Base-by-base conservation (phyloP, 2,888 invertebrate genomes). In the Drosophila meridiana region DNA sequence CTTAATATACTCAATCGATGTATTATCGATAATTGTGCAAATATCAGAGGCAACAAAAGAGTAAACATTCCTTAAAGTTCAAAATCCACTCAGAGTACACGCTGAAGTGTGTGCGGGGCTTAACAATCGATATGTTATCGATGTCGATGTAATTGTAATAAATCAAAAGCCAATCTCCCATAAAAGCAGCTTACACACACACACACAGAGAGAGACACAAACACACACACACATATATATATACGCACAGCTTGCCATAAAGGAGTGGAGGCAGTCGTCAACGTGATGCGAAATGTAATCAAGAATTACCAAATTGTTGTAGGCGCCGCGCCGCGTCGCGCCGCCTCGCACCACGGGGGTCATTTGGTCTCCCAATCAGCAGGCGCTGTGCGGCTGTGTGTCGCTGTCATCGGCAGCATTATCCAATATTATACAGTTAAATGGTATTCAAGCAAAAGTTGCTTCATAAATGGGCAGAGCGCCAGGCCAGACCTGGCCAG, bases 401-500 rank as follows among this genome's bases (percentile, higher is more conserved):
- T 34, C 68, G 64, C 58, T 74, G 69, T 75, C 81, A 83, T 57
- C 69, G 78, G 34, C 48, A 30, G 73, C 82, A 87, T 75, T 83
- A 75, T 83, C 58, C 67, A 66, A 76, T 82, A 78, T 89, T 65
- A 69, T 73, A 82, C 76, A 76, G 82, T 76, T 84, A 84, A 89
- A 87, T 76, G 73, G 64, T 60, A 79, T 67, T 72, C 75, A 78
- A 67, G 79, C 76, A 70, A 64, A 74, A 61, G 69, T 69, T 48
- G 56, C 64, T 69, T 58, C 81, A 72, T 72, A 71, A 78, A 78
- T 84, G 87, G 87, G 66, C 79, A 72, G n/a, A 20, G 28, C 20
- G 80, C 80, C 80, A 69, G 28, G 13, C n/a, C 42, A 32, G 43
- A 26, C 11, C 6, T 40, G 40, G 5, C 32, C 34, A 13, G 53